Percentiles rank a stretch among this genome's conserved stretches.
Conservation (phyloP, 2,113 vertebrate species). For the Paradoxurus hermaphroditus region DNA sequence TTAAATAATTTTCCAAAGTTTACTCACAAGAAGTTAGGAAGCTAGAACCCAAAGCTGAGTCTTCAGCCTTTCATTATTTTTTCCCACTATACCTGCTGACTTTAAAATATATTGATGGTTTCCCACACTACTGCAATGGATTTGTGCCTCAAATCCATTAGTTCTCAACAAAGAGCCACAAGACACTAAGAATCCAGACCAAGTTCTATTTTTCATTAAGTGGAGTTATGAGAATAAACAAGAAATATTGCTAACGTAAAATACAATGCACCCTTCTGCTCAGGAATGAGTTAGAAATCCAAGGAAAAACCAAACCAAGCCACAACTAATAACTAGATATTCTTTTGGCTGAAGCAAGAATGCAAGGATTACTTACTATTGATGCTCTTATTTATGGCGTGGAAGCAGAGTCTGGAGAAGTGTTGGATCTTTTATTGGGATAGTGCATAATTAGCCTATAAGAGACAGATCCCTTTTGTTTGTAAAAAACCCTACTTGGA, state of each 20-base stretch:
- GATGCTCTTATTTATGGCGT: neutral
- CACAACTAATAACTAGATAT: constrained; percentile 56
- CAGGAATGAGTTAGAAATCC: constrained; percentile 56
- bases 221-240: constrained; percentile 56
- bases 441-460: constrained; percentile 1
- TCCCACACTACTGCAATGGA: neutral
- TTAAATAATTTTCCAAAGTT: constrained; percentile 19
- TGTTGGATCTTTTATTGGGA: constrained; percentile 53
- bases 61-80: neutral
- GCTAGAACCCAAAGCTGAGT: neutral
- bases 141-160: constrained; percentile 41
- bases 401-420: constrained; percentile 57
- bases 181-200: neutral
- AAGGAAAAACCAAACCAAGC: constrained; percentile 51
- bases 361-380: constrained; percentile 31
- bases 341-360: constrained; percentile 38
- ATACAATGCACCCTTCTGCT: constrained; percentile 34
- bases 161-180: constrained; percentile 17
- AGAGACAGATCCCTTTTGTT: constrained; percentile 4
- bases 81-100: neutral
- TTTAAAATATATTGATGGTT: constrained; percentile 44
- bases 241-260: constrained; percentile 62
- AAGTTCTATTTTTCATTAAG: constrained; percentile 55
- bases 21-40: neutral
- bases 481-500: constrained; percentile 56